phyloP scores from a whole-genome alignment of 1,140 invertebrate species.

The Rhagoletis pomonella region DNA sequence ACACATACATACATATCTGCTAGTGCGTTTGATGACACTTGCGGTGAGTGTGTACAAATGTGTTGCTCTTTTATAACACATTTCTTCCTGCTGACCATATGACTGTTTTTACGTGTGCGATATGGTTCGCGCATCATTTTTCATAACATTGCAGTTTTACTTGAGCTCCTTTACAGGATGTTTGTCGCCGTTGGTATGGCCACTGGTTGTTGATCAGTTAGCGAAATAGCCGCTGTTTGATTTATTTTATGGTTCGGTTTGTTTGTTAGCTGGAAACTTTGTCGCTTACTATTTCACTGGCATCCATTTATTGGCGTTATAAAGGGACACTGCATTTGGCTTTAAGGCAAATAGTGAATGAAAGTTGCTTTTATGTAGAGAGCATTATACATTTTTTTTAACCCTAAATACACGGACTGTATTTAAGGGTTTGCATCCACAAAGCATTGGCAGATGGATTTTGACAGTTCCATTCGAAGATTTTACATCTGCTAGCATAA shows the following conservation, averaged over 20 bases:
- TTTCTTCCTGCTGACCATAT: neutral
- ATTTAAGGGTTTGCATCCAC: too few relatives aligned
- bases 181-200: neutral
- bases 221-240: neutral
- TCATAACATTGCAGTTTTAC: neutral
- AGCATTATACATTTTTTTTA: too few relatives aligned
- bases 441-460: too few relatives aligned
- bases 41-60: neutral
- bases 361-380: too few relatives aligned
- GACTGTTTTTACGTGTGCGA: neutral
- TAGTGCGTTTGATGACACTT: neutral
- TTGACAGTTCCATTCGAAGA: too few relatives aligned
- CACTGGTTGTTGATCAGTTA: neutral
- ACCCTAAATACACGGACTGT: too few relatives aligned
- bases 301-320: too few relatives aligned
- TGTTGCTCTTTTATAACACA: neutral
- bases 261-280: neutral
- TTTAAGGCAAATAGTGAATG: too few relatives aligned
- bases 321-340: too few relatives aligned
- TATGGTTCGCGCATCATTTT: neutral
- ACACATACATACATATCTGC: neutral
- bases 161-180: neutral
- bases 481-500: too few relatives aligned
- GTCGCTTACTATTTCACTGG: neutral
- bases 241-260: neutral